These are phyloP conservation scores for Platalea minor DNA, from an alignment of 2,797 vertebrate species.

Conservation along the genomic window DNA sequence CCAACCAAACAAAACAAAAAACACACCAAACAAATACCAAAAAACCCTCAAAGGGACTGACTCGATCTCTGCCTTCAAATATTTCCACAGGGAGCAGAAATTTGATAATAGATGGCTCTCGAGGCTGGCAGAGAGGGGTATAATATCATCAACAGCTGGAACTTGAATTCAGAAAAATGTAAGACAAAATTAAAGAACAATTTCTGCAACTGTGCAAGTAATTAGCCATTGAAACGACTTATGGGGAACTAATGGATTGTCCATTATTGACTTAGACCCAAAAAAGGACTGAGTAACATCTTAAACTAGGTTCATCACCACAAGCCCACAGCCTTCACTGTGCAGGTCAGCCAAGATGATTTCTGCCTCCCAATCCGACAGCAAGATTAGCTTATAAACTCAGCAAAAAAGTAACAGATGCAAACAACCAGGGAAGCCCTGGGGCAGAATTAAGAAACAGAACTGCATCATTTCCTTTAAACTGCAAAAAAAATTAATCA, in stretches of 20 bases:
- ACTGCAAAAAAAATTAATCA: background rate
- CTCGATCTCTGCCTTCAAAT: background rate
- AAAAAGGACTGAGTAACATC: background rate
- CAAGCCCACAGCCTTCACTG: background rate
- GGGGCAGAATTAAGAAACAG: background rate
- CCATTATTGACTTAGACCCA: background rate
- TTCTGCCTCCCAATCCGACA: background rate
- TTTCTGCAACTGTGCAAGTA: slow-evolving; percentile 43
- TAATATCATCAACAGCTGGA: slow-evolving; percentile 34
- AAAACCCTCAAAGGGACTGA: background rate
- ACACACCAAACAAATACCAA: too few relatives aligned
- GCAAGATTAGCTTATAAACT: background rate
- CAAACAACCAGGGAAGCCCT: background rate
- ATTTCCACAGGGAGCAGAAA: slow-evolving; percentile 13
- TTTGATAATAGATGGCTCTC: slow-evolving; percentile 2
- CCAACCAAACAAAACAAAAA: too few relatives aligned
- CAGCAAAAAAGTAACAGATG: background rate
- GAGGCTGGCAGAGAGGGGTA: background rate
- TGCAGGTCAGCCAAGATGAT: background rate
- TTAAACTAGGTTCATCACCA: background rate
- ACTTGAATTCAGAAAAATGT: background rate
- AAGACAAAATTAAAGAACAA: slow-evolving; percentile 28
- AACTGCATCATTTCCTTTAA: background rate
- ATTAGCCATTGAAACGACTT: slow-evolving; percentile 27
- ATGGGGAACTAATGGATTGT: slow-evolving; percentile 11